A percentile compares a stretch with the other conserved stretches of the same genome.
Evolutionary conservation across 2,797 vertebrate species (phyloP).

Genomic region (Pangasius djambal): DNA sequence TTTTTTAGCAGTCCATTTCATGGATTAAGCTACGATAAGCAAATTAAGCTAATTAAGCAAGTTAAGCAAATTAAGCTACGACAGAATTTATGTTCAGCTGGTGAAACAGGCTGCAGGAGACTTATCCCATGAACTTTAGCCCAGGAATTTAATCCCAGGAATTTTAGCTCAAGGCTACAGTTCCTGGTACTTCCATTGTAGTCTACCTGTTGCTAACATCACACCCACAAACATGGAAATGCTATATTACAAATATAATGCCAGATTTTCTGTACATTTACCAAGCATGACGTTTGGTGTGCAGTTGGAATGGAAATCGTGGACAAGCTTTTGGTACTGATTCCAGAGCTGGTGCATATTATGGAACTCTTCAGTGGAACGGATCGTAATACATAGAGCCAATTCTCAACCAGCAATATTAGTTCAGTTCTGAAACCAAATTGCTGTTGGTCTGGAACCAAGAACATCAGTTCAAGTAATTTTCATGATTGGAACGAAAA

Average conservation of each 20-base stretch:
- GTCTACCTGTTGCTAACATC: not conserved
- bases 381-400: not conserved
- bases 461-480: not conserved
- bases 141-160: conserved; percentile 7
- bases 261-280: not conserved
- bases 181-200: not conserved
- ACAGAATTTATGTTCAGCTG: not conserved
- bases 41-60: not conserved
- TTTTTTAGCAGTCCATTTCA: not conserved
- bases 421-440: conserved; percentile 5
- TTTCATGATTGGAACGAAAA: not conserved
- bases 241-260: not conserved
- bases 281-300: not conserved
- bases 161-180: conserved; percentile 24
- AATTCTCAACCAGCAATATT: not conserved
- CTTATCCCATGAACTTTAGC: conserved; percentile 12
- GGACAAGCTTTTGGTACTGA: not conserved
- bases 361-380: not conserved
- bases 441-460: not conserved
- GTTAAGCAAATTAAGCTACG: not conserved
- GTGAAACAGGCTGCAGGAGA: conserved; percentile 12
- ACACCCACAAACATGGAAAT: not conserved
- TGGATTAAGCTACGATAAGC: not conserved
- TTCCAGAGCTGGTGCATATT: not conserved
- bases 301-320: not conserved